Base-by-base conservation (phyloP, 2,113 vertebrate genomes). In the Hepsetus odoe region DNA sequence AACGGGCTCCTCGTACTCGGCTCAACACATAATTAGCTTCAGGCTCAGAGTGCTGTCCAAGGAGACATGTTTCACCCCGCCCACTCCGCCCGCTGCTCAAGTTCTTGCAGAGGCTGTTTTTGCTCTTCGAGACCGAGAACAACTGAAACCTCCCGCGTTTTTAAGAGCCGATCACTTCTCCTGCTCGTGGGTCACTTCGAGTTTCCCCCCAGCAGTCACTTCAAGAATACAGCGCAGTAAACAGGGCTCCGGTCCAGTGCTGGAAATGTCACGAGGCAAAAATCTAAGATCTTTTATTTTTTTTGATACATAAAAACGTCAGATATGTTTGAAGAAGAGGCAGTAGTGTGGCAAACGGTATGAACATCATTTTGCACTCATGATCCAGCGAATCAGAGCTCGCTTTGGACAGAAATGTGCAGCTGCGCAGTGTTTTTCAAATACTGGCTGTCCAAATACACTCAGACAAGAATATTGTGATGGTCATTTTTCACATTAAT, bases 41-140 rank as follows among this genome's bases (percentile, higher is more conserved):
- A 65, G 74, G 33, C 40, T 79, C 11, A 79, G 24, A 51, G 28
- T 46, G 81, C 66, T 44, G 46, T 32, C 10, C 46, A 66, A 32
- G 65, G 46, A 74, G 79, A 59, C 82, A 80, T 77, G 74, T 64
- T 80, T 76, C 58, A 76, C 82, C 82, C 82, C 82, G 82, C 82
- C 82, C 82, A 84, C 82, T 66, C 65, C 33, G 26, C 8, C 11
- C 62, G 4, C 74, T 44, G 7, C 53, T 42, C 24, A 58, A 40
- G 8, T 55, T 59, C 3, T 40, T 51, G 56, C 9, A 13, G 77
- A 20, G 46, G 18, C 18, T 46, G 14, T 13, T 14, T 11, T 13
- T n/a, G n/a, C 53, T 77, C 6, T 16, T 44, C 20, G 30, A 53
- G 5, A 20, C 49, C 22, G 3, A 24, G n/a, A 69, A 38, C 22